These are phyloP conservation scores for Phodopus roborovskii DNA, from an alignment of 2,113 vertebrate genomes.

Conservation along the genomic window DNA sequence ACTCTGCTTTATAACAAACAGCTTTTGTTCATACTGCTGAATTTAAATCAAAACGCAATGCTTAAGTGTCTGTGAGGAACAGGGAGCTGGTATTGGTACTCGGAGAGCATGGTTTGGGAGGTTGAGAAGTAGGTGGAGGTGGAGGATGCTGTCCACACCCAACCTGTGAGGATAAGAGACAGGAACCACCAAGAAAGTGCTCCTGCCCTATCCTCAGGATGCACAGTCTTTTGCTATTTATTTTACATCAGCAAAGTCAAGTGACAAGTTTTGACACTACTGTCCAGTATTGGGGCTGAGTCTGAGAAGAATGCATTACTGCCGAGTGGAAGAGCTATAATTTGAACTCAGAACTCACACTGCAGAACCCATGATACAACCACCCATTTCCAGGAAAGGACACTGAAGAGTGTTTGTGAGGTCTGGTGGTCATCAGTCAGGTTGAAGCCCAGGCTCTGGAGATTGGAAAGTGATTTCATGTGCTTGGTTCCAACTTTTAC, in stretches of 20 bases:
- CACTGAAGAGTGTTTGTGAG: not conserved
- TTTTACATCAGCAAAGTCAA: fast-evolving
- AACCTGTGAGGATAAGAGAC: fast-evolving
- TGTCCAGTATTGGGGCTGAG: not conserved
- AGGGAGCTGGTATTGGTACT: fast-evolving
- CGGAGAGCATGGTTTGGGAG: not conserved
- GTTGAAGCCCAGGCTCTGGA: not conserved
- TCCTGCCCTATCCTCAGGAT: fast-evolving
- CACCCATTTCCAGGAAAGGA: fast-evolving
- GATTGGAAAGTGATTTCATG: not conserved
- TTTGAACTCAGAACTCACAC: not conserved
- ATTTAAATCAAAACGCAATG: not conserved
- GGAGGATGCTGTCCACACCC: fast-evolving
- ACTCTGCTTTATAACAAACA: not conserved
- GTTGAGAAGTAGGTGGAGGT: fast-evolving
- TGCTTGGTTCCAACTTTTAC: not conserved
- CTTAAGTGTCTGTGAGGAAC: not conserved
- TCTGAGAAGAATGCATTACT: fast-evolving
- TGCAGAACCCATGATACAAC: not conserved
- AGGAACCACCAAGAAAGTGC: not conserved
- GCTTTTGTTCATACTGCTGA: not conserved
- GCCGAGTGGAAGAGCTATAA: fast-evolving
- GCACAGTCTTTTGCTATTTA: fast-evolving
- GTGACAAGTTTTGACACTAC: fast-evolving
- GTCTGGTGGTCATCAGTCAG: fast-evolving